A percentile compares a stretch with the other conserved stretches of the same genome.
These are phyloP conservation scores for Ispidina lecontei DNA, from an alignment of 2,797 vertebrate species.

Conservation along the genomic window DNA sequence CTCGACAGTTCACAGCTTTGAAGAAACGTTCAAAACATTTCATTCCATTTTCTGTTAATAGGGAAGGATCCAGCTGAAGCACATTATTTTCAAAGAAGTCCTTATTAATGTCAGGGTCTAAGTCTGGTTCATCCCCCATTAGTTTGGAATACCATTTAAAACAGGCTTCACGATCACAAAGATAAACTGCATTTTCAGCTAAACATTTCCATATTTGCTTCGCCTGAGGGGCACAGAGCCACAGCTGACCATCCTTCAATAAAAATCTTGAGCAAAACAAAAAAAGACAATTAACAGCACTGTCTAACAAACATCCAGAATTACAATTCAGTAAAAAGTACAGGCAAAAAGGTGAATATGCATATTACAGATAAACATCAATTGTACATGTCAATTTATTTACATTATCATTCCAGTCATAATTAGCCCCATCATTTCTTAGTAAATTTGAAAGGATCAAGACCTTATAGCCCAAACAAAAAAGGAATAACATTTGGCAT, in stretches of 20 bases:
- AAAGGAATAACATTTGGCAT: background rate
- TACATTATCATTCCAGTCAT: background rate
- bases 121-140: slow-evolving; percentile 98
- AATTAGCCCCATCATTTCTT: background rate
- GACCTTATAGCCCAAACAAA: background rate
- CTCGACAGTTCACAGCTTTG: slow-evolving; percentile 99
- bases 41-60: slow-evolving; percentile 99
- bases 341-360: background rate
- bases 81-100: slow-evolving; percentile 99
- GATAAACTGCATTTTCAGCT: slow-evolving; percentile 98
- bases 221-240: slow-evolving; percentile 98
- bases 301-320: slow-evolving; percentile 1
- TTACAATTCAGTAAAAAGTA: slow-evolving; percentile 40
- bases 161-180: slow-evolving; percentile 99
- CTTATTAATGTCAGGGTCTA: slow-evolving; percentile 99
- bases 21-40: slow-evolving; percentile 99
- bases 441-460: background rate
- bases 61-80: slow-evolving; percentile 96
- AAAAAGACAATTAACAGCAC: slow-evolving; percentile 70
- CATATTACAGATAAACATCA: background rate
- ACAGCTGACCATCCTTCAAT: slow-evolving; percentile 97
- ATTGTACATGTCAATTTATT: background rate
- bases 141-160: slow-evolving; percentile 99
- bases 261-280: slow-evolving; percentile 88
- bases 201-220: slow-evolving; percentile 99